A percentile compares a stretch with the other conserved stretches of the same genome.
Conservation (phyloP, 1,140 invertebrate genomes). For the Drosophila punjabiensis region DNA sequence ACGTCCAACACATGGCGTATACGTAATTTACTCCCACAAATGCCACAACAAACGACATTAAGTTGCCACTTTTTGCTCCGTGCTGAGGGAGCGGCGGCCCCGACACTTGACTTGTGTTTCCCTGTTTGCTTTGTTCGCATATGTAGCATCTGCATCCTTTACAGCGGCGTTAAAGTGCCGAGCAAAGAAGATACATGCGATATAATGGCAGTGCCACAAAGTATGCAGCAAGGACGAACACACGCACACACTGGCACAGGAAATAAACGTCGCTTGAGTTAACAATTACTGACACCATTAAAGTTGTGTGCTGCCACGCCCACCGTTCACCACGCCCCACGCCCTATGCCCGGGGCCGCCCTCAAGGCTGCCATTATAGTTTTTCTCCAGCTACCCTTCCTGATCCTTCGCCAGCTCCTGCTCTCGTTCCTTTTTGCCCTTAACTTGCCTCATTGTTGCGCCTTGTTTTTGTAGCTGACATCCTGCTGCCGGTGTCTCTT, state of each 20-base stretch:
- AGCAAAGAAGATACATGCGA: conserved; percentile 64
- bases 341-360: conserved; percentile 7
- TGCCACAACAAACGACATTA: conserved; percentile 49
- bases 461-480: conserved; percentile 33
- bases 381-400: conserved; percentile 32
- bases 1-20: conserved; percentile 65
- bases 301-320: conserved; percentile 68
- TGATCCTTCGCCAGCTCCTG: conserved; percentile 17
- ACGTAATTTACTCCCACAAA: conserved; percentile 70
- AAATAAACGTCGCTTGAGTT: conserved; percentile 83
- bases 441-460: conserved; percentile 51
- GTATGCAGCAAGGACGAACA: conserved; percentile 58
- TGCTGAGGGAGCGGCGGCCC: conserved; percentile 8
- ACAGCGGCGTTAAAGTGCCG: conserved; percentile 72
- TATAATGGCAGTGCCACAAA: conserved; percentile 78
- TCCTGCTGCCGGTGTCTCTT: conserved; percentile 24
- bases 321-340: conserved; percentile 17
- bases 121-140: conserved; percentile 43
- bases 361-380: conserved; percentile 65
- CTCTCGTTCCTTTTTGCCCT: conserved; percentile 18
- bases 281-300: conserved; percentile 84
- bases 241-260: conserved; percentile 56
- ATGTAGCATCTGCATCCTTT: conserved; percentile 65
- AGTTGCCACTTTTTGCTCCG: not conserved
- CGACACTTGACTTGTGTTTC: conserved; percentile 77